Evolutionary conservation across 2,113 vertebrate genomes (phyloP), one percentile per base, ranked within the genome.

Genomic region (Astur gentilis): DNA sequence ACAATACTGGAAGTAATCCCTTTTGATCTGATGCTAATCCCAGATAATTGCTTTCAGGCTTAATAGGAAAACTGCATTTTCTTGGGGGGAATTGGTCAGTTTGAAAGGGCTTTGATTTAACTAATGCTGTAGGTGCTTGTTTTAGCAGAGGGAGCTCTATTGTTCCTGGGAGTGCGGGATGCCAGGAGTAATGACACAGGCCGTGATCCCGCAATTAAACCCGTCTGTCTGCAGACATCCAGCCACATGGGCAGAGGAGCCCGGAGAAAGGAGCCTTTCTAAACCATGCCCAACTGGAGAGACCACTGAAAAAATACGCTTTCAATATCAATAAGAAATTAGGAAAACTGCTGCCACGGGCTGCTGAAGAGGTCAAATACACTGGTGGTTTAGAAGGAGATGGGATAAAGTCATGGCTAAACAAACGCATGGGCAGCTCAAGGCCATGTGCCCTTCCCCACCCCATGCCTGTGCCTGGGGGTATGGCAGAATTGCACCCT

Each of bases 41-140:
- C n/a, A 96, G 94, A 98, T 98, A 98, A 98, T 98, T 98, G 98
- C 98, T 97, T 97, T 95, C 13, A 49, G 91, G 38, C 83, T 98
- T 97, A 95, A 89, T 91, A 77, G 96, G 96, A 96, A 97, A 97
- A 96, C 96, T 96, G 97, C 97, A 52, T 97, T 95, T 97, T 97
- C 95, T 95, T 58, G 54, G 65, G 32, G 9, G 6, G n/a, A 40
- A 72, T 67, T 32, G 91, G 94, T 92, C 94, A 93, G 76, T 62
- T 86, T 73, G 94, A 95, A 97, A 91, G 50, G 72, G 50, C 75
- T 50, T 78, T 89, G 88, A 73, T 85, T 80, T 55, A 50, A 49
- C 40, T 82, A 31, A 8, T 32, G 89, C 57, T 84, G 91, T 79
- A 97, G 89, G 76, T 94, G 93, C 78, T 89, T 49, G 50, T 87